Evolutionary conservation across 2,113 vertebrate species (phyloP).

Genomic region (Aldabrachelys gigantea): DNA sequence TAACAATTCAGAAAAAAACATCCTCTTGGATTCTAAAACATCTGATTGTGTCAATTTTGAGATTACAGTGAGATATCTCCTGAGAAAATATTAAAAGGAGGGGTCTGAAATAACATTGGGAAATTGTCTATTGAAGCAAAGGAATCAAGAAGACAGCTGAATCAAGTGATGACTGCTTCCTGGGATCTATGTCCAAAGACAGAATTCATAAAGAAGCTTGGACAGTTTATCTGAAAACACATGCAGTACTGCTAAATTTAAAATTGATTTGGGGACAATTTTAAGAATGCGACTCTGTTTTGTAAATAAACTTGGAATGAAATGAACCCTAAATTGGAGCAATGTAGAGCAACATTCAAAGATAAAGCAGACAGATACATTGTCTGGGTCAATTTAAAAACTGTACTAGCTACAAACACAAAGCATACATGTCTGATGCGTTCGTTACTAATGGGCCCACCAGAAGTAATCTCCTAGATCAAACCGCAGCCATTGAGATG

Average conservation of each 20-base stretch:
- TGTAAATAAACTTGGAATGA: background rate
- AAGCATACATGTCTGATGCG: background rate
- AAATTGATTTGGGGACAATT: background rate
- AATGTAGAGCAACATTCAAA: background rate
- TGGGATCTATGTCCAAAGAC: background rate
- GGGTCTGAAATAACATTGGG: background rate
- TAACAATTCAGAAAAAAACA: background rate
- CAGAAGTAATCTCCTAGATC: background rate
- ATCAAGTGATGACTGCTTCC: accelerated
- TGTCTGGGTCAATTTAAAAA: background rate
- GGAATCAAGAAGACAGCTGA: background rate
- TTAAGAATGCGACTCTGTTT: background rate
- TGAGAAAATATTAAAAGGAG: background rate
- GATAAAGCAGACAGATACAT: background rate
- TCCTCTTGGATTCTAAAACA: background rate
- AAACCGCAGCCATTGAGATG: background rate
- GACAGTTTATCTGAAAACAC: background rate
- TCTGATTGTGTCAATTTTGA: accelerated
- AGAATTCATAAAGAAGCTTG: background rate
- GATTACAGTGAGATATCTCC: background rate
- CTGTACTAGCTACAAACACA: background rate
- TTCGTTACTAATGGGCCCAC: background rate
- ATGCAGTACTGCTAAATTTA: background rate
- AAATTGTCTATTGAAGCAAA: background rate
- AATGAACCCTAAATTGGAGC: background rate